phyloP scores from a whole-genome alignment of 1,140 invertebrate species.

The Scaptomyza hsui region DNA sequence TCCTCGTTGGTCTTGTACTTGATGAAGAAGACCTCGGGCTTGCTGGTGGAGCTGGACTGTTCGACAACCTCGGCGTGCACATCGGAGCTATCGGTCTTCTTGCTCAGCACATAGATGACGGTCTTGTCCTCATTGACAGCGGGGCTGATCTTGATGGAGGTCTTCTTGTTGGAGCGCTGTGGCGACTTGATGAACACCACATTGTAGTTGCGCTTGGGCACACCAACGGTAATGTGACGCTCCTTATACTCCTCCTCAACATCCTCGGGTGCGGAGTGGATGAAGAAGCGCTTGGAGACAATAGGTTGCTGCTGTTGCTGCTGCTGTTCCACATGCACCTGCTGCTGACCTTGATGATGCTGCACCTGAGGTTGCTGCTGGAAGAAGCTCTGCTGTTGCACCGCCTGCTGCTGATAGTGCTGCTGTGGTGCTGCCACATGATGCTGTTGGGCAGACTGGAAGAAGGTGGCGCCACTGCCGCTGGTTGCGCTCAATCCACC shows the following conservation, averaged over 20 bases:
- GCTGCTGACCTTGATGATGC: slow-evolving; percentile 52
- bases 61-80: slow-evolving; percentile 75
- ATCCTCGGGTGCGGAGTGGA: slow-evolving; percentile 82
- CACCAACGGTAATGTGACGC: slow-evolving; percentile 83
- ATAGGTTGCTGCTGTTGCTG: slow-evolving; percentile 84
- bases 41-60: slow-evolving; percentile 86
- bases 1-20: slow-evolving; percentile 89
- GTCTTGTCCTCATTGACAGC: slow-evolving; percentile 92
- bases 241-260: slow-evolving; percentile 75
- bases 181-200: slow-evolving; percentile 95
- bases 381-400: slow-evolving; percentile 59
- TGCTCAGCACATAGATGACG: slow-evolving; percentile 93
- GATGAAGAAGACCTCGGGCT: slow-evolving; percentile 91
- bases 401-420: slow-evolving; percentile 8
- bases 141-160: slow-evolving; percentile 86
- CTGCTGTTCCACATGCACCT: slow-evolving; percentile 46
- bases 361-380: slow-evolving; percentile 84
- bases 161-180: slow-evolving; percentile 88
- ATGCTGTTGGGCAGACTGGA: slow-evolving; percentile 51
- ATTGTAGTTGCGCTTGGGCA: slow-evolving; percentile 92
- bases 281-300: slow-evolving; percentile 83
- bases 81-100: slow-evolving; percentile 85
- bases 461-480: slow-evolving; percentile 51
- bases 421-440: slow-evolving; percentile 39
- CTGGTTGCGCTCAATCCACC: slow-evolving; percentile 49